These are phyloP conservation scores for Thunnus albacares DNA, from an alignment of 2,797 vertebrate genomes.

Conservation along the genomic window DNA sequence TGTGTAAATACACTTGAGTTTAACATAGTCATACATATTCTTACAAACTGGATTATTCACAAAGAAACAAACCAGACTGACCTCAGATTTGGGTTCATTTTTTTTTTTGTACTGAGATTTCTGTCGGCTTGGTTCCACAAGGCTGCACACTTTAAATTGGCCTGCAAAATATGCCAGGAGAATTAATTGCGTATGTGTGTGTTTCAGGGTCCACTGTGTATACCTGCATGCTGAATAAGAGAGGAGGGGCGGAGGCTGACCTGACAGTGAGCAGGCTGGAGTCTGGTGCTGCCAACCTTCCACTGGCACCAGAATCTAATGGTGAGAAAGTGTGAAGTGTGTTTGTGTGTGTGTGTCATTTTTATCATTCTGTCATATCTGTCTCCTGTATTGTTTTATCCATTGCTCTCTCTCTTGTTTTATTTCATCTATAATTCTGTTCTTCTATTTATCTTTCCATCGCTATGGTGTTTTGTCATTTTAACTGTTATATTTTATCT, in stretches of 20 bases:
- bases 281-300: constrained; percentile 74
- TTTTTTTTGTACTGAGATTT: constrained; percentile 17
- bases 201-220: constrained; percentile 92
- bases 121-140: constrained; percentile 12
- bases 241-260: constrained; percentile 93
- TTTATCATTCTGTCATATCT: background rate
- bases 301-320: constrained; percentile 86
- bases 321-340: constrained; percentile 61
- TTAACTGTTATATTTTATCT: constrained; percentile 1
- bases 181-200: constrained; percentile 29
- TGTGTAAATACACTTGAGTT: constrained; percentile 4
- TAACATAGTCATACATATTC: background rate
- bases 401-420: background rate
- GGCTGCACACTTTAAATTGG: constrained; percentile 12
- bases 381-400: background rate
- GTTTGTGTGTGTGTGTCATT: constrained; percentile 4
- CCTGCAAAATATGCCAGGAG: background rate
- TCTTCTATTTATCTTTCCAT: background rate
- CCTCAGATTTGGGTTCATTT: constrained; percentile 12
- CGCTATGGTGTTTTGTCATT: constrained; percentile 14
- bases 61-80: constrained; percentile 8
- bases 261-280: constrained; percentile 94
- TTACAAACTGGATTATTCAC: background rate
- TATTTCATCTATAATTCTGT: background rate
- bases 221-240: constrained; percentile 95